A percentile compares a stretch with the other conserved stretches of the same genome.
Evolutionary conservation across 2,797 vertebrate genomes (phyloP).

Genomic region (Thunnus albacares): DNA sequence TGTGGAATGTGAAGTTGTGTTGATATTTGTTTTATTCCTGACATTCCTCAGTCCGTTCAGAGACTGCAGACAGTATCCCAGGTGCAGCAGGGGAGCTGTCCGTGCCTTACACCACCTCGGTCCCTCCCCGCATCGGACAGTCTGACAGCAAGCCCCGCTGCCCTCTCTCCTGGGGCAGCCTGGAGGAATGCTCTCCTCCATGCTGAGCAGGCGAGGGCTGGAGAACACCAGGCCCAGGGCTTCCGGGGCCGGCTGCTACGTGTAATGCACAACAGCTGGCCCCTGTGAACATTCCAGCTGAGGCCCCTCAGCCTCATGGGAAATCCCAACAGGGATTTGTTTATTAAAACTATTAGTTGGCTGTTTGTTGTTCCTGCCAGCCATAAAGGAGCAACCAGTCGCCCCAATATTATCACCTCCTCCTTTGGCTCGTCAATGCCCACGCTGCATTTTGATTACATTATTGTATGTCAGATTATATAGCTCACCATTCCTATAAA

Average conservation of each 20-base stretch:
- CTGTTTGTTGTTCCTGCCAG: conserved; percentile 85
- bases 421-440: not conserved
- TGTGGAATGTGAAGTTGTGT: conserved; percentile 84
- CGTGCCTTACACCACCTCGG: conserved; percentile 43
- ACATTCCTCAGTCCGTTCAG: conserved; percentile 78
- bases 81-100: conserved; percentile 75
- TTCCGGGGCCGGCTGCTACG: conserved; percentile 81
- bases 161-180: conserved; percentile 67
- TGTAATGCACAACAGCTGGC: conserved; percentile 86
- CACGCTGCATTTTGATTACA: conserved; percentile 38
- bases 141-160: conserved; percentile 49
- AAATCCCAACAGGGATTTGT: conserved; percentile 84
- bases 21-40: conserved; percentile 84
- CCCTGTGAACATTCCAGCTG: conserved; percentile 85
- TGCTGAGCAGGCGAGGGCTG: conserved; percentile 73
- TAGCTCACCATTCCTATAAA: conserved; percentile 36
- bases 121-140: conserved; percentile 34
- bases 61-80: conserved; percentile 77
- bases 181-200: conserved; percentile 74
- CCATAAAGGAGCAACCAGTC: conserved; percentile 71
- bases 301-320: conserved; percentile 84
- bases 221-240: conserved; percentile 75
- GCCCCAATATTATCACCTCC: conserved; percentile 66
- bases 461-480: conserved; percentile 23
- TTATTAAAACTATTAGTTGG: conserved; percentile 85